Base-by-base conservation (phyloP, 35 echinoderm and acorn worm species). In the Heliocidaris erythrogramma region DNA sequence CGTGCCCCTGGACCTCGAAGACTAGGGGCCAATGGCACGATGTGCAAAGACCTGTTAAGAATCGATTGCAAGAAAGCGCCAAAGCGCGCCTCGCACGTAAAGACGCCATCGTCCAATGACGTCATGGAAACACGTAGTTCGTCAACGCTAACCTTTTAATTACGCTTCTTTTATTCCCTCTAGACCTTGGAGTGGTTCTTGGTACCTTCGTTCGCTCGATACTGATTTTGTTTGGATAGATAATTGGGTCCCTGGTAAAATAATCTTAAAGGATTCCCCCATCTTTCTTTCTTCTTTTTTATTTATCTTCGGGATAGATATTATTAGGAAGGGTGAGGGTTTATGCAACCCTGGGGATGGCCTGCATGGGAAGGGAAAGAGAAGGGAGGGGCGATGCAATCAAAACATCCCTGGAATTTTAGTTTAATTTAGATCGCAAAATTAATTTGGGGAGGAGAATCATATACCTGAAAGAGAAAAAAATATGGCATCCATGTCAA, bases 1-100 rank as follows among this genome's bases (percentile, higher is more conserved):
- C 65, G 21, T 78, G 27, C 65, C 65, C 65, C 65, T 78, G 27
- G 65, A 78, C 65, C 65, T 78, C 27, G 27, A 78, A 78, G 65
- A 89, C 87, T 48, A 32, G 87, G 87, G 87, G 87, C 87, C 87
- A 89, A 89, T 89, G 87, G 87, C 87, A 89, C 87, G 31, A 48
- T 89, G 87, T 89, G 87, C 87, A 48, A 89, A 89, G 87, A 89
- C 87, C 87, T 89, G 87, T 89, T 89, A 89, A 47, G 87, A 89
- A 89, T 89, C 87, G 87, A 89, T 89, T 89, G 31, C 29, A 9
- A 89, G 47, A 89, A 48, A 89, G 87, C 87, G 47, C 47, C 87
- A 78, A n/a, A 27, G 65, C 65, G 65, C 87, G 87, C 87, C 87
- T 48, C 87, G 87, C 47, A 32, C 87, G 31, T 89, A 89, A 89